Conservation (phyloP, 2,113 vertebrate species). For the Ageneiosus marmoratus region DNA sequence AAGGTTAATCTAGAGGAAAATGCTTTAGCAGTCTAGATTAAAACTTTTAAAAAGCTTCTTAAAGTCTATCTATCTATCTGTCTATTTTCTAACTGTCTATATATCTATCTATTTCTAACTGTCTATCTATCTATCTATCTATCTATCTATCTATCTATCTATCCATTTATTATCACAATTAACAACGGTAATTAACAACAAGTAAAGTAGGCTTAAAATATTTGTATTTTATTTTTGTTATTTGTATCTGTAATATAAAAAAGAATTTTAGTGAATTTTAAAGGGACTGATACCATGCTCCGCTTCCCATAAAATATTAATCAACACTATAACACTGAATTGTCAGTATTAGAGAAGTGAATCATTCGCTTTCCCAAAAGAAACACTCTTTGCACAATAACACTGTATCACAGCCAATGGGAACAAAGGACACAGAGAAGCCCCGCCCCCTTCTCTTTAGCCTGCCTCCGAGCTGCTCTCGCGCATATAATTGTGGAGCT, state of each 20-base stretch:
- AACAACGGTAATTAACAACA: not conserved
- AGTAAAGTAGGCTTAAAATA: not conserved
- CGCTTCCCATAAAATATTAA: not conserved
- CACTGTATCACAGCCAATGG: slow-evolving; percentile 74
- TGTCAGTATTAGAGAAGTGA: slow-evolving; percentile 31
- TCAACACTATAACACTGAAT: not conserved
- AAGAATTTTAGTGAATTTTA: not conserved
- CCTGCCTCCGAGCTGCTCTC: slow-evolving; percentile 72
- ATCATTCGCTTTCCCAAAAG: slow-evolving; percentile 65
- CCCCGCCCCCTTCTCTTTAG: slow-evolving; percentile 25
- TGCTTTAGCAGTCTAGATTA: not conserved
- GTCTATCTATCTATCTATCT: not conserved
- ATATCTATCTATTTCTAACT: too few species aligned
- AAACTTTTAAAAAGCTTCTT: not conserved
- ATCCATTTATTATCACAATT: too few species aligned
- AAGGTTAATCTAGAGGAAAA: not conserved
- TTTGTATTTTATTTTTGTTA: too few species aligned
- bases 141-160: not conserved
- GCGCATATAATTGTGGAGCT: slow-evolving; percentile 80
- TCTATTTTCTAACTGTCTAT: too few species aligned
- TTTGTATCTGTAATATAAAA: too few species aligned
- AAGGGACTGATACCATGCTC: not conserved
- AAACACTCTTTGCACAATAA: slow-evolving; percentile 71
- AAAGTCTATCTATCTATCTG: too few species aligned
- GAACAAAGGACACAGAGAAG: slow-evolving; percentile 66